A percentile compares a stretch with the other conserved stretches of the same genome.
Conservation (phyloP, 2,113 vertebrate genomes). For the Corvus hawaiiensis region DNA sequence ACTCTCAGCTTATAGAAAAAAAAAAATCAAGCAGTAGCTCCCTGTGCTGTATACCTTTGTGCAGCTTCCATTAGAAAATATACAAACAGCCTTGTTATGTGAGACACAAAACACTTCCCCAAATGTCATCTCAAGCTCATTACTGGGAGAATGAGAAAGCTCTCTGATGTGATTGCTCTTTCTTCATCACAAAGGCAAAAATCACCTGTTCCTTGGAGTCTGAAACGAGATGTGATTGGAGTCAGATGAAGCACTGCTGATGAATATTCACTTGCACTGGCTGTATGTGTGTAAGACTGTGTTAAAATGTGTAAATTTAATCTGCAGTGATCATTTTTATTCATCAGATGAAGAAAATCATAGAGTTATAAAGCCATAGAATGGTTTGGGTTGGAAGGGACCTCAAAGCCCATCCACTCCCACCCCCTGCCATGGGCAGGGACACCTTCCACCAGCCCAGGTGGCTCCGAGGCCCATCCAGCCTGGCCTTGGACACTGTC, state of each 20-base stretch:
- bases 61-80: conserved; percentile 44
- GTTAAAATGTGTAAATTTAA: not conserved
- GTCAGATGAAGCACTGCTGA: conserved; percentile 38
- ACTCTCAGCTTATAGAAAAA: conserved; percentile 52
- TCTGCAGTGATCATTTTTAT: not conserved
- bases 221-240: conserved; percentile 61
- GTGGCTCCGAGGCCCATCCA: not conserved
- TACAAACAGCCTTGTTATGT: conserved; percentile 62
- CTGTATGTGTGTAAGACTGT: not conserved
- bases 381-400: not conserved
- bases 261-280: conserved; percentile 56
- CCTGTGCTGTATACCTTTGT: conserved; percentile 19
- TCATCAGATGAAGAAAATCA: not conserved
- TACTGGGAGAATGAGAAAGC: conserved; percentile 51
- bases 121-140: conserved; percentile 63
- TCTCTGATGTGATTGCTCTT: conserved; percentile 66
- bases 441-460: fast-evolving
- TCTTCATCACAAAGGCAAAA: conserved; percentile 65
- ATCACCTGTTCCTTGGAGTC: conserved; percentile 45
- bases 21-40: conserved; percentile 1
- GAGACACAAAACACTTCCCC: conserved; percentile 43
- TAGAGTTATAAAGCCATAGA: not conserved
- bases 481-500: fast-evolving
- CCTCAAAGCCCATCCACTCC: fast-evolving
- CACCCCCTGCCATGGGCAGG: not conserved